Base-by-base conservation (phyloP, 1,140 invertebrate genomes). In the Drosophila ficusphila region DNA sequence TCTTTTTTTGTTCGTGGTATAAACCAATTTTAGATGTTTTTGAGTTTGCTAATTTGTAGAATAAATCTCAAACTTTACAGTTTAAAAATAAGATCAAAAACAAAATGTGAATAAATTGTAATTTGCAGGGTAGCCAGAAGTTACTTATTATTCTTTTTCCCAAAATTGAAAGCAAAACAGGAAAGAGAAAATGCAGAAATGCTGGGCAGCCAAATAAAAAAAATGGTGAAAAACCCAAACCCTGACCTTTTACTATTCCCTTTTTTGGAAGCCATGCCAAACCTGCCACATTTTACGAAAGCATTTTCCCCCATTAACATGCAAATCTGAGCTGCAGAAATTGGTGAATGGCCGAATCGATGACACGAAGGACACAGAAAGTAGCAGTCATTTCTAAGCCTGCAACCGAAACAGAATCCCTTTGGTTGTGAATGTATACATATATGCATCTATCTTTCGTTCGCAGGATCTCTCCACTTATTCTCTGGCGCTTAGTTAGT, bases 311-410 rank as follows among this genome's bases (percentile, higher is more conserved):
- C 36, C 67, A 74, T 74, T 72, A 58, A 53, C 39, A 76, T 72
- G 74, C 67, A 78, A 77, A 77, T 65, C 75, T 78, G 48, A 34
- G 25, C 41, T 49, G 48, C 21, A 38, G 49, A 54, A 77, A 72
- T 77, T 74, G 79, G 52, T 65, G 76, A 79, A 79, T 73, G 29
- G 39, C 9, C n/a, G 9, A 11, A n/a, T 11, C 11, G 33, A 49
- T n/a, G n/a, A n/a, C n/a, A n/a, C 25, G 31, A 33, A 34, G 46
- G 60, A 29, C 34, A 56, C 49, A 23, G 36, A 52, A 48, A 29
- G 36, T 46, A 5, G 46, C 23, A 41, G 29, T 41, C 23, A 27
- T 25, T 44, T 27, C 23, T 14, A 38, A 27, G 21, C 44, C 38
- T 33, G 29, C 34, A 73, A 42, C 18, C 2, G 36, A 16, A 48